Evolutionary conservation across 2,113 vertebrate genomes (phyloP), one percentile per base, ranked within the genome.

Genomic region (Limanda limanda): DNA sequence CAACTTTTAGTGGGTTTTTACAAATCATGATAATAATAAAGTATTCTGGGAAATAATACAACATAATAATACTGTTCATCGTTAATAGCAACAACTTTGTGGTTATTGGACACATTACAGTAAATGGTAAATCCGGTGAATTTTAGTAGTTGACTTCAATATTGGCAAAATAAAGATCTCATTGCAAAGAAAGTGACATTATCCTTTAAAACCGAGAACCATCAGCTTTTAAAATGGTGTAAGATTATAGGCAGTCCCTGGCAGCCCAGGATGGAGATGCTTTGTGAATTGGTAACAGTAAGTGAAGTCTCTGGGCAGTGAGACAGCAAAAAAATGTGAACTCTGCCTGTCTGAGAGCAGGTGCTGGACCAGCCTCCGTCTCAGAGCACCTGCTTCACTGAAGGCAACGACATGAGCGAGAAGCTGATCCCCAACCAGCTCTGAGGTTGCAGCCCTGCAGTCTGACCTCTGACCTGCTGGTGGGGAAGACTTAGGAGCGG

Each of bases 391-490:
- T 77, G 86, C 69, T 42, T 55, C 8, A 55, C 45, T 17, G 57
- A 79, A 67, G 63, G 54, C 9, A 78, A 54, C 12, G 76, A 42
- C 62, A 69, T 57, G 63, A 82, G 45, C 23, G 14, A 61, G 74
- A 79, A 56, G 63, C 76, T 87, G 62, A 82, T 40, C 59, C 25
- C 56, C 25, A 42, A 70, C 74, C 55, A 76, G 74, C 75, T 69
- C 66, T 40, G 6, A 56, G 73, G 75, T 52, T 66, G 37, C 42
- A 74, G 55, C 51, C 65, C 52, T 67, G 73, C 78, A 78, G 57
- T 56, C 76, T 84, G 86, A 90, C 86, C 88, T 88, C 60, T 92
- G 86, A 86, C 91, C 86, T 51, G 15, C 45, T 47, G 59, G 11
- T 71, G 71, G 76, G 78, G 42, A 78, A 72, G 74, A 67, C 61